Evolutionary conservation across 2,888 invertebrate genomes (phyloP).

Genomic region (Stenolophus ochropezus): DNA sequence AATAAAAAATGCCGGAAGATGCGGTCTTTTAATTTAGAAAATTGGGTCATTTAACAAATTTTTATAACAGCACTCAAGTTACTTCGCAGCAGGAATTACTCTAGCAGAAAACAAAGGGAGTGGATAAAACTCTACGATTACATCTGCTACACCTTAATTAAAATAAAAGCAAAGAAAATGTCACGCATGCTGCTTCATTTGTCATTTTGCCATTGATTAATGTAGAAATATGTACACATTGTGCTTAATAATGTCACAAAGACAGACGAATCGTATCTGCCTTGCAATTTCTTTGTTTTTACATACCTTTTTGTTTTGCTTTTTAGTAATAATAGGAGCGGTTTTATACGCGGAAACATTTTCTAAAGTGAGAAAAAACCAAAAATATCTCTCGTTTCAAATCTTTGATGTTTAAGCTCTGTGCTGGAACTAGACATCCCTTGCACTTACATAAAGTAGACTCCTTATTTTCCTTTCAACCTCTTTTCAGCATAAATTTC

Average conservation of each 20-base stretch:
- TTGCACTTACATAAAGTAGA: slow-evolving; percentile 17
- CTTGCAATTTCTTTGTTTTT: slow-evolving; percentile 34
- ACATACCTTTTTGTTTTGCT: slow-evolving; percentile 27
- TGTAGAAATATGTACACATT: not conserved
- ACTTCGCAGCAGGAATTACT: slow-evolving; percentile 31
- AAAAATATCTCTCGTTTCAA: slow-evolving; percentile 33
- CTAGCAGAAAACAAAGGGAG: slow-evolving; percentile 39
- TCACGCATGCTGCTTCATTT: slow-evolving; percentile 32
- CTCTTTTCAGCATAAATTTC: slow-evolving; percentile 8
- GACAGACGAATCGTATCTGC: not conserved
- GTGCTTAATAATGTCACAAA: slow-evolving; percentile 13
- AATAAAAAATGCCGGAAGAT: slow-evolving; percentile 26
- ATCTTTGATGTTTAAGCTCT: slow-evolving; percentile 48
- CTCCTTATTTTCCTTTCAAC: slow-evolving; percentile 21
- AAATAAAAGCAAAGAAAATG: slow-evolving; percentile 48
- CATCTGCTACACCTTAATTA: slow-evolving; percentile 41
- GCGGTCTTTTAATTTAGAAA: slow-evolving; percentile 51
- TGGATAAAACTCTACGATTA: slow-evolving; percentile 31
- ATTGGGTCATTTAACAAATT: slow-evolving; percentile 49
- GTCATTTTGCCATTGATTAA: slow-evolving; percentile 23
- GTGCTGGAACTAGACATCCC: slow-evolving; percentile 5
- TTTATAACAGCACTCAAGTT: slow-evolving; percentile 7
- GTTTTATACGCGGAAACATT: slow-evolving; percentile 44
- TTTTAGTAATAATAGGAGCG: slow-evolving; percentile 46
- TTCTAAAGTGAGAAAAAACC: slow-evolving; percentile 33